These are phyloP conservation scores for Gasteruption jaculator DNA, from an alignment of 2,888 invertebrate species.

Conservation along the genomic window DNA sequence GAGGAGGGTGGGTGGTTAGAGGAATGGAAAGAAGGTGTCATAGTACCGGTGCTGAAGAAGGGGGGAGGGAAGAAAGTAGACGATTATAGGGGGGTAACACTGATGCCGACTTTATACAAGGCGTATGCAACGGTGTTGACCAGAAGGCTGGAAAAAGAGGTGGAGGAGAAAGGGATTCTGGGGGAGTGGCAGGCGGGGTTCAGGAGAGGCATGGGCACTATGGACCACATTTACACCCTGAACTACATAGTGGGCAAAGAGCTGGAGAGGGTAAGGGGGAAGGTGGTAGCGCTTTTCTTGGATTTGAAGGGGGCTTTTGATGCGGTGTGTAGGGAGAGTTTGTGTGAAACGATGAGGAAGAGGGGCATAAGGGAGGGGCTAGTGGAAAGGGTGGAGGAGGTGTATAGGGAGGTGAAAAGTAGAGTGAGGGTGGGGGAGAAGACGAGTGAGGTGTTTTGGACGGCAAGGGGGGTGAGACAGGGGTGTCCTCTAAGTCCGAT, in stretches of 20 bases:
- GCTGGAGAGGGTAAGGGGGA: conserved; percentile 1
- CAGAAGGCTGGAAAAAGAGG: conserved; percentile 6
- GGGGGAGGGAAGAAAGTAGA: conserved; percentile 8
- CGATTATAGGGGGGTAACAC: background rate
- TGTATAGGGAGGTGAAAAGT: conserved; percentile 7
- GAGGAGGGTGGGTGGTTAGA: background rate
- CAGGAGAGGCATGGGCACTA: conserved; percentile 7
- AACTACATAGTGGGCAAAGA: background rate
- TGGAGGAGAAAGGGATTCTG: conserved; percentile 10
- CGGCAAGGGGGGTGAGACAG: conserved; percentile 3
- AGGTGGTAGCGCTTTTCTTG: conserved; percentile 1
- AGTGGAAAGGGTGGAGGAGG: conserved; percentile 2
- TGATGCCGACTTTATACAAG: conserved; percentile 10
- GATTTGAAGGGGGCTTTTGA: conserved; percentile 13
- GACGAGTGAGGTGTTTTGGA: conserved; percentile 5
- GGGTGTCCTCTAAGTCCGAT: conserved; percentile 8
- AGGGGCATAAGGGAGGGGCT: background rate
- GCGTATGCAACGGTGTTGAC: conserved; percentile 1
- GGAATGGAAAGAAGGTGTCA: background rate
- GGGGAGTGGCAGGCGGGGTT: conserved; percentile 9
- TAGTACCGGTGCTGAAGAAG: background rate
- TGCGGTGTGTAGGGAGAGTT: conserved; percentile 5
- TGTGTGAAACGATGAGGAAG: conserved; percentile 4
- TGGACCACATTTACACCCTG: conserved; percentile 8
- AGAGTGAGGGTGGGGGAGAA: conserved; percentile 2